Evolutionary conservation across 2,113 vertebrate genomes (phyloP), one percentile per base, ranked within the genome.

Genomic region (Centrocercus urophasianus): DNA sequence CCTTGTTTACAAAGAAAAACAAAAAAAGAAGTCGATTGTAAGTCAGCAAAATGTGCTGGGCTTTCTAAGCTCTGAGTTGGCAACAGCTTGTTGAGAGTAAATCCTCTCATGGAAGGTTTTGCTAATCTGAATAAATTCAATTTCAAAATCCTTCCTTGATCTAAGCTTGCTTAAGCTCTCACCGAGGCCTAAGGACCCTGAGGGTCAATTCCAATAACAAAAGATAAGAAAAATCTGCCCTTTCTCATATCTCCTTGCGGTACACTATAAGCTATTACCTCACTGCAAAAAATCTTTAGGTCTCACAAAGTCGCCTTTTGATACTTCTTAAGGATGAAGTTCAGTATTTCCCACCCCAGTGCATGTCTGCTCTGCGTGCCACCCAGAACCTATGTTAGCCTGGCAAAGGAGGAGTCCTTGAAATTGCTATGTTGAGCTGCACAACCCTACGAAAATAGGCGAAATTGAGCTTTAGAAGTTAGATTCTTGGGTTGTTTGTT

Each of bases 91-190:
- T 97, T 97, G 92, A 96, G 95, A 97, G 95, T 98, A 98, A 99
- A 98, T 98, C 98, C 98, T 97, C 95, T 97, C 98, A 97, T 86
- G 94, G 94, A 98, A 97, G 97, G 93, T 98, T 98, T 97, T 98
- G 94, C 97, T 98, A 98, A 98, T 98, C 98, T 98, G 98, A 99
- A 98, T 98, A 98, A 98, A 98, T 98, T 98, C 98, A 97, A 98
- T 98, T 98, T 98, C 98, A 98, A 98, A 99, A 98, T 97, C 97
- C 98, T 98, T 98, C 98, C 97, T 98, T 98, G 99, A 99, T 99
- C 98, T 98, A 98, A 98, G 98, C 97, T 97, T 97, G 97, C 96
- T 98, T 98, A 98, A 98, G 97, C 96, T 98, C 98, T 98, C 94
- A 57, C 97, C 48, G 78, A 98, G 98, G 97, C 97, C 98, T 96